Conservation (phyloP, 2,797 vertebrate species). For the Atherinosoma microstoma region DNA sequence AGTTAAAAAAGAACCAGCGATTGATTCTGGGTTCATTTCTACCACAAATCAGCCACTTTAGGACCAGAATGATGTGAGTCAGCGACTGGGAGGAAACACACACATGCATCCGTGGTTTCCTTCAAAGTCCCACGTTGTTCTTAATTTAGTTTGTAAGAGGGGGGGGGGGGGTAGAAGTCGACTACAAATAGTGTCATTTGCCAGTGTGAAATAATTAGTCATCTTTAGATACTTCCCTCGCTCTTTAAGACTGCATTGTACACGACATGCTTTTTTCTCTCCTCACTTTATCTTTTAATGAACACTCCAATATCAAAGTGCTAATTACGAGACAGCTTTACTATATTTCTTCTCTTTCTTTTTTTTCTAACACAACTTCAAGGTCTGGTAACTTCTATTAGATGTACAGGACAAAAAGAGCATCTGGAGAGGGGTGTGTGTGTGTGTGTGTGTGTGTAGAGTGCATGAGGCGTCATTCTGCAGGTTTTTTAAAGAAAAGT, state of each 20-base stretch:
- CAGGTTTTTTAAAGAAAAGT: conserved; percentile 50
- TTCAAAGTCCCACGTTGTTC: conserved; percentile 53
- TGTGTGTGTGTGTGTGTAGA: neutral
- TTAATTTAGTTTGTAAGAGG: conserved; percentile 60
- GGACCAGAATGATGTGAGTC: conserved; percentile 44
- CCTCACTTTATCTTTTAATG: conserved; percentile 58
- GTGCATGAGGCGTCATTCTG: conserved; percentile 20
- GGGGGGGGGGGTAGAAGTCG: conserved; percentile 28
- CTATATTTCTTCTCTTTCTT: conserved; percentile 32
- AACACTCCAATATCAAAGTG: conserved; percentile 46
- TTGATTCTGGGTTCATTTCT: conserved; percentile 39
- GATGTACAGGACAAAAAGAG: conserved; percentile 25
- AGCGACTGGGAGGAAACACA: conserved; percentile 44
- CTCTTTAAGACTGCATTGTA: conserved; percentile 35
- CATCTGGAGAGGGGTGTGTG: neutral
- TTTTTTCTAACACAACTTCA: conserved; percentile 36
- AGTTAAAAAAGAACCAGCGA: conserved; percentile 46
- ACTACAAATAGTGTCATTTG: conserved; percentile 62
- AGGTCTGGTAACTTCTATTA: conserved; percentile 41
- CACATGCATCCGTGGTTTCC: conserved; percentile 41
- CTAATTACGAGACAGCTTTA: conserved; percentile 59
- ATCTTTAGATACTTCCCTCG: conserved; percentile 59
- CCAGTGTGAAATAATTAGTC: conserved; percentile 71
- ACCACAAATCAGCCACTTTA: conserved; percentile 4
- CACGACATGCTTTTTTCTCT: conserved; percentile 4